Conservation (phyloP, 2,113 vertebrate species). For the Accipiter virgatus region DNA sequence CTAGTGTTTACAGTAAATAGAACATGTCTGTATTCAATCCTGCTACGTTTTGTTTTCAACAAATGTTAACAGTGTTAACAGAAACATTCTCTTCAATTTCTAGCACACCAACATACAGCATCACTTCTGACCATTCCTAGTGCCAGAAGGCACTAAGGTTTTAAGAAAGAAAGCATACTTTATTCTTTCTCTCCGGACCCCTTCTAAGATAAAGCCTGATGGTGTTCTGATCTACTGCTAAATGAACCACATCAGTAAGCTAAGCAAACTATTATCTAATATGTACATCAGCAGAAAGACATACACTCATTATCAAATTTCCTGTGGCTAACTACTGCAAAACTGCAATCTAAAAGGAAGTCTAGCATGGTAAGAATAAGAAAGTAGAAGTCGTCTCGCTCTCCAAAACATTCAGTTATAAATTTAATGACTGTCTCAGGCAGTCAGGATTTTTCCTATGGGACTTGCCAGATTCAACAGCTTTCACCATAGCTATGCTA, state of each 20-base stretch:
- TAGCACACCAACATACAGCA: not conserved
- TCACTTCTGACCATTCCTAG: not conserved
- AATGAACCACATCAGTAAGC: not conserved
- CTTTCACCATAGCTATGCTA: constrained; percentile 33
- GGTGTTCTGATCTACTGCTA: not conserved
- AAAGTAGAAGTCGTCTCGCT: constrained; percentile 52
- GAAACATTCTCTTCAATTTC: not conserved
- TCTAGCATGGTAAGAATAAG: constrained; percentile 52
- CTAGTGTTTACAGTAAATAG: not conserved
- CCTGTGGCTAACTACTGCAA: constrained; percentile 54
- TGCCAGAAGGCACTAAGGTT: not conserved
- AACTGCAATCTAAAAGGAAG: constrained; percentile 58
- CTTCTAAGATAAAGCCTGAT: not conserved
- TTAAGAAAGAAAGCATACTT: not conserved
- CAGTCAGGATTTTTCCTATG: constrained; percentile 74
- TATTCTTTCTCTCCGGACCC: not conserved
- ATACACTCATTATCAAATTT: constrained; percentile 35
- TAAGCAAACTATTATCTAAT: not conserved
- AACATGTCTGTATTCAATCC: not conserved
- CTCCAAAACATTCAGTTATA: constrained; percentile 68
- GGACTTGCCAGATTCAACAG: constrained; percentile 66
- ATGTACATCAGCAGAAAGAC: not conserved
- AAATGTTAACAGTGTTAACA: not conserved
- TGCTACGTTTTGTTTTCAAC: not conserved
- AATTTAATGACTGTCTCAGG: constrained; percentile 71